These are phyloP conservation scores for Poecilobothrus nobilitatus DNA, from an alignment of 2,888 invertebrate genomes.

Conservation along the genomic window DNA sequence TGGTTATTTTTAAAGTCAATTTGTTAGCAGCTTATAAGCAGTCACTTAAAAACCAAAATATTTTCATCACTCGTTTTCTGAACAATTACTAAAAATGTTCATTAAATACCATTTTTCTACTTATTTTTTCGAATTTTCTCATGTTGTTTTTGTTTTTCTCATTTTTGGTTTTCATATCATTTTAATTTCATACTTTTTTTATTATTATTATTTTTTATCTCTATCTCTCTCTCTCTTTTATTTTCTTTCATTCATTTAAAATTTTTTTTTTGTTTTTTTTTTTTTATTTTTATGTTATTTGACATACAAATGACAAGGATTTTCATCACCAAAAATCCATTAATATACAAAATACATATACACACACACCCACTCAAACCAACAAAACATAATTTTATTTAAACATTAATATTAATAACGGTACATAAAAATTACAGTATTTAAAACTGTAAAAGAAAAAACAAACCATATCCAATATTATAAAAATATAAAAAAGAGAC, in stretches of 20 bases:
- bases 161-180: no score
- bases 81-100: background rate
- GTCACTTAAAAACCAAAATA: background rate
- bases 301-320: background rate
- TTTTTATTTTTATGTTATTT: background rate
- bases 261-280: background rate
- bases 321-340: slow-evolving; percentile 1
- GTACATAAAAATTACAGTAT: background rate
- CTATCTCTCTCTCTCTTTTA: no score
- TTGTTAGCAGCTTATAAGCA: background rate
- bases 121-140: background rate
- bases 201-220: no score
- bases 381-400: background rate
- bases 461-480: background rate
- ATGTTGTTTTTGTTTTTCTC: background rate
- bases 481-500: no score
- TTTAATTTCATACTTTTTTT: no score
- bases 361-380: background rate
- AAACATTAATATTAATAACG: slow-evolving; percentile 6
- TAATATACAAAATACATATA: background rate
- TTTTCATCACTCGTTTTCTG: slow-evolving; percentile 2
- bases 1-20: background rate
- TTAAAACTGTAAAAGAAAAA: background rate
- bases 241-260: no score
- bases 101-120: background rate